phyloP scores from a whole-genome alignment of 2,888 invertebrate genomes.

The Aspidapion aeneum region DNA sequence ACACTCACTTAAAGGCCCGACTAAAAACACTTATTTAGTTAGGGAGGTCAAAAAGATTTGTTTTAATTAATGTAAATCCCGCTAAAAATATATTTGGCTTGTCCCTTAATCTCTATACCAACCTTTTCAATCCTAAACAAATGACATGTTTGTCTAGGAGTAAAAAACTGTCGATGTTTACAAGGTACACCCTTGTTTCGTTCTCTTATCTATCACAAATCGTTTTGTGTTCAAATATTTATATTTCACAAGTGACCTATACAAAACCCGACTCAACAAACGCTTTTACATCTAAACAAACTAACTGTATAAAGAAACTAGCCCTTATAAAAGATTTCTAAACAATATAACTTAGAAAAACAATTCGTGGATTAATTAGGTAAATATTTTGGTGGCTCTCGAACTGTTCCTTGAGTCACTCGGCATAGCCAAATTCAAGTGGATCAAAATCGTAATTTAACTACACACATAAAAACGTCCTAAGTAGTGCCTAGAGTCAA shows the following conservation, averaged over 20 bases:
- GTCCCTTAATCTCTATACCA: background rate
- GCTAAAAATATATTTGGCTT: background rate
- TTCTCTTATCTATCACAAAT: background rate
- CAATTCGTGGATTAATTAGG: background rate
- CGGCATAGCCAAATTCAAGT: background rate
- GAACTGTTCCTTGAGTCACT: background rate
- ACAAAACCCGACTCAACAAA: background rate
- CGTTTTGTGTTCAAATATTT: background rate
- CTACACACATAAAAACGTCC: too few species aligned
- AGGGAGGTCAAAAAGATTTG: conserved; percentile 19
- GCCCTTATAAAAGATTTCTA: background rate
- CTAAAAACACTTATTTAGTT: background rate
- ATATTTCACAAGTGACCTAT: background rate
- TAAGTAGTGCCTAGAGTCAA: background rate
- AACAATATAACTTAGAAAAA: background rate
- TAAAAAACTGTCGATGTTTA: background rate
- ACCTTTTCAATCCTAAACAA: background rate
- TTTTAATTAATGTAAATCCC: conserved; percentile 26
- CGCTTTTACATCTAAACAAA: background rate
- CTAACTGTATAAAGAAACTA: background rate
- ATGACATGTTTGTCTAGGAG: background rate
- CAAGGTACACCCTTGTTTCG: background rate
- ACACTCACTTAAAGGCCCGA: conserved; percentile 5
- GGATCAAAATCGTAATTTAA: background rate
- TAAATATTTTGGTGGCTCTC: too few species aligned